A percentile compares a stretch with the other conserved stretches of the same genome.
Conservation (phyloP, 2,113 vertebrate genomes). For the Prolemur simus region DNA sequence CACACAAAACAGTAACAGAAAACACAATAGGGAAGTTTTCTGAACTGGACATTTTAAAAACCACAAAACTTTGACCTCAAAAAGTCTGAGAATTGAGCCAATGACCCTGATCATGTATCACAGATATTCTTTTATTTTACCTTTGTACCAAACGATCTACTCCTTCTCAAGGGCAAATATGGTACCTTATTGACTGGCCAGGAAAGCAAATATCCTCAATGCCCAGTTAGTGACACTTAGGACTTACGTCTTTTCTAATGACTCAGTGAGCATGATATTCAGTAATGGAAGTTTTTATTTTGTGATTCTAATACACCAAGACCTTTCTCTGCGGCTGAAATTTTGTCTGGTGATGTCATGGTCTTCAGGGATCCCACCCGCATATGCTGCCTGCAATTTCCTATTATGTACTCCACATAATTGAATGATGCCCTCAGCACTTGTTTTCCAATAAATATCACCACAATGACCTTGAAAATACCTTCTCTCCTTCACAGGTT, state of each 20-base stretch:
- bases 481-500: conserved; percentile 19
- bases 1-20: not conserved
- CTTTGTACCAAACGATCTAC: not conserved
- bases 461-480: conserved; percentile 48
- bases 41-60: not conserved
- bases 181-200: not conserved
- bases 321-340: not conserved
- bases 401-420: conserved; percentile 2
- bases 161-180: not conserved
- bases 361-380: not conserved
- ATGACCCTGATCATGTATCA: not conserved
- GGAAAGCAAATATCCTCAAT: not conserved
- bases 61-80: not conserved
- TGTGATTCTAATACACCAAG: not conserved
- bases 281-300: not conserved
- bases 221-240: not conserved
- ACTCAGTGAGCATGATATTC: not conserved
- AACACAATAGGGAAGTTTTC: not conserved
- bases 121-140: not conserved
- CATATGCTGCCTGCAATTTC: not conserved
- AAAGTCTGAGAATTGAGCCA: not conserved
- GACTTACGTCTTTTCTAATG: not conserved
- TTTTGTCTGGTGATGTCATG: conserved; percentile 7
- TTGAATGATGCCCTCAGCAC: not conserved
- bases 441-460: conserved; percentile 24